Conservation (phyloP, 1,140 invertebrate genomes). For the Spodoptera litura region DNA sequence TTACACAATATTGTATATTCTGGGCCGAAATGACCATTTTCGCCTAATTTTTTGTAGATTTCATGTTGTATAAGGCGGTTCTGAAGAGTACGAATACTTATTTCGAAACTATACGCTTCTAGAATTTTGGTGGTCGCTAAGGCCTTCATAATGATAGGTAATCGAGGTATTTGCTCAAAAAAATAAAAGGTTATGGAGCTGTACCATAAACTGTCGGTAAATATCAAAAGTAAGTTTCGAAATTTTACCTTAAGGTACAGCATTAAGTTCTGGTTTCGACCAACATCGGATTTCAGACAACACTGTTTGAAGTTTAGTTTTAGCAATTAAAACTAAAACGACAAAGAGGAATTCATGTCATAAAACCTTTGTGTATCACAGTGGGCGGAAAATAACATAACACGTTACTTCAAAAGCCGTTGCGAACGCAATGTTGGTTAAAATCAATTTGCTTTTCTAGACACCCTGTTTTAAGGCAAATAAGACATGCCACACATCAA, state of each 20-base stretch:
- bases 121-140: neutral
- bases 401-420: slow-evolving; percentile 33
- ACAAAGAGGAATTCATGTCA: slow-evolving; percentile 9
- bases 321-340: slow-evolving; percentile 9
- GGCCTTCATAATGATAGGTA: too few relatives aligned
- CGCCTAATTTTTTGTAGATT: neutral
- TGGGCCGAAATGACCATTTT: neutral
- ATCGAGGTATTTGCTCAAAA: neutral
- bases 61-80: neutral
- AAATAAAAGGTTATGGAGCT: slow-evolving; percentile 20
- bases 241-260: neutral
- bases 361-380: slow-evolving; percentile 35
- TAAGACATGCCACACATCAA: slow-evolving; percentile 41
- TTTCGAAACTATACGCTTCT: too few relatives aligned
- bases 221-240: neutral
- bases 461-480: slow-evolving; percentile 32
- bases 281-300: neutral
- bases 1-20: neutral
- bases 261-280: neutral
- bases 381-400: slow-evolving; percentile 34
- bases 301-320: slow-evolving; percentile 16
- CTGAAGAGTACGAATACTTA: too few relatives aligned
- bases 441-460: slow-evolving; percentile 47
- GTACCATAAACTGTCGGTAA: neutral
- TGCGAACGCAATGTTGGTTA: slow-evolving; percentile 27